Percentiles rank a stretch among this genome's conserved stretches.
These are phyloP conservation scores for Oenanthe oenanthe DNA, from an alignment of 2,113 vertebrate genomes.

Conservation along the genomic window DNA sequence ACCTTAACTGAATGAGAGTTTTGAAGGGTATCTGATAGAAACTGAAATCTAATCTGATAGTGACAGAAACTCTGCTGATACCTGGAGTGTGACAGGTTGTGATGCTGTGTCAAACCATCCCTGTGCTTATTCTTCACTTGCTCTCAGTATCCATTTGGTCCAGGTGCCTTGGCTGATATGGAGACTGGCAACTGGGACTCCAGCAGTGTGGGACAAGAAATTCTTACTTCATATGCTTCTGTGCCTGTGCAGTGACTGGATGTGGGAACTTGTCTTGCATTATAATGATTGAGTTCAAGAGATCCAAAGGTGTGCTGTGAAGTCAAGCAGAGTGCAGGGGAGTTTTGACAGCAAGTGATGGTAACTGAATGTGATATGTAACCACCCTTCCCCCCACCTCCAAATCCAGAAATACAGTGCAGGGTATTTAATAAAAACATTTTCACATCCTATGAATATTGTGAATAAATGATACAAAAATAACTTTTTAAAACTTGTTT, in stretches of 20 bases:
- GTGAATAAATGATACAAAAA: background rate
- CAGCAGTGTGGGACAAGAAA: background rate
- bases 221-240: background rate
- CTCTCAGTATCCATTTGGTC: background rate
- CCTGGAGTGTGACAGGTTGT: background rate
- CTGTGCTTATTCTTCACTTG: background rate
- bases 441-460: background rate
- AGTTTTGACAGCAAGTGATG: background rate
- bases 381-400: background rate
- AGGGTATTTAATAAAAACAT: background rate
- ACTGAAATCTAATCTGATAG: background rate
- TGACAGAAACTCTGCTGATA: background rate
- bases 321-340: background rate
- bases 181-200: background rate
- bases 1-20: background rate
- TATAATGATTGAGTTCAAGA: background rate
- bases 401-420: background rate
- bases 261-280: background rate
- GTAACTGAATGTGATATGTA: background rate
- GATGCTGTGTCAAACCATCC: background rate
- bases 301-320: background rate
- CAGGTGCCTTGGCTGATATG: background rate
- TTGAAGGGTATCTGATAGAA: background rate
- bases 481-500: background rate
- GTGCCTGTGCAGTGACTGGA: background rate